Evolutionary conservation across 2,888 invertebrate genomes (phyloP), one percentile per base, ranked within the genome.

Genomic region (Schizaphis graminum): DNA sequence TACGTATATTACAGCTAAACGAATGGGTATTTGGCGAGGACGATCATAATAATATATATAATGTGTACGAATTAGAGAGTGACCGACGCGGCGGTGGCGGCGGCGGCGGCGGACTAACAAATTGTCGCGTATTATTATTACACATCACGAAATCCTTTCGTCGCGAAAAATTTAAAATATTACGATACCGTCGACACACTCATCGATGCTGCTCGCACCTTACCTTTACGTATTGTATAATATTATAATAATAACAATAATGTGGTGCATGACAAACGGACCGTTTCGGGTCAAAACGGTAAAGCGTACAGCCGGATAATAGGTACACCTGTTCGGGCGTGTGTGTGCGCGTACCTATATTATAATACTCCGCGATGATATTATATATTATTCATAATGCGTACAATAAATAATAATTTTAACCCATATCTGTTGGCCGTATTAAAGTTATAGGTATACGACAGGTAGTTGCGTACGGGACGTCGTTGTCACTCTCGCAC

Each of bases 201-300:
- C n/a, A n/a, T n/a, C n/a, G 67, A 35, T 21, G 16, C 77, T 77
- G 7, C 77, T 77, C 77, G 77, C 77, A 77, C 77, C 77, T 77
- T 24, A 10, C 28, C 67, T 35, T 35, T 8, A 41, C 77, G 35
- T 35, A 47, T 86, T 86, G 47, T 86, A 16, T 44, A 44, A 3
- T 44, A 44, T 44, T 44, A 44, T 44, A 44, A 44, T 44, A 85
- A 44, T n/a, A n/a, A 44, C 28, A 44, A 28, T 85, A 85, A 13
- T 77, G 35, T 85, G 28, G 85, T 85, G 44, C 85, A 77, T 7
- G 44, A 56, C 53, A 53, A 53, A 35, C 88, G 88, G 35, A 56
- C 35, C 53, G 35, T 88, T 88, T 53, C 88, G 35, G 56, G 26
- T 35, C 35, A 24, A 88, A 88, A 88, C 88, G 88, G 88, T 88